Percentiles rank a stretch among this genome's conserved stretches.
Evolutionary conservation across 1,140 invertebrate species (phyloP).

Genomic region (Steinernema feltiae): DNA sequence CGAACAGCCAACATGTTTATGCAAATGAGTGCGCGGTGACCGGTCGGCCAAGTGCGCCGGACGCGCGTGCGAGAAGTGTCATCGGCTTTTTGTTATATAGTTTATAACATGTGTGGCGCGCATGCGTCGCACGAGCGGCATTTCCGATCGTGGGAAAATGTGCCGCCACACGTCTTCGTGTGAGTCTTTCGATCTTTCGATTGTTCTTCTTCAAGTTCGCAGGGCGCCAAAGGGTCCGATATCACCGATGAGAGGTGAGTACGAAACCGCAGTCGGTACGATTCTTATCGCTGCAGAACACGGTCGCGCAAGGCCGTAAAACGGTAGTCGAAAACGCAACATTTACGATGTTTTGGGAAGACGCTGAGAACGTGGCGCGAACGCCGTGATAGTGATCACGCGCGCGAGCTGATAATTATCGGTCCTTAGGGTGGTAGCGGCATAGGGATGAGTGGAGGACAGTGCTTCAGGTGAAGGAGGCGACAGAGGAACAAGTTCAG

Average conservation of each 20-base stretch:
- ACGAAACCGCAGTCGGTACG: background rate
- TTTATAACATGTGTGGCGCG: background rate
- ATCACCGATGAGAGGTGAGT: background rate
- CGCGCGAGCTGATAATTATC: slow-evolving; percentile 13
- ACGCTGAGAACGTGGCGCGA: slow-evolving; percentile 11
- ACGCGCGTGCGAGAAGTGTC: background rate
- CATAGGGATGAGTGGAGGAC: background rate
- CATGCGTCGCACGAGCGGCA: background rate
- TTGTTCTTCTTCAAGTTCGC: background rate
- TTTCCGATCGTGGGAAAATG: slow-evolving; percentile 9
- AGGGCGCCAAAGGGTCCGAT: background rate
- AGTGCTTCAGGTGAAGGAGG: background rate
- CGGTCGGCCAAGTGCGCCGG: background rate
- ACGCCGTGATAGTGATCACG: background rate
- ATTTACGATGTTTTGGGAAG: slow-evolving; percentile 11
- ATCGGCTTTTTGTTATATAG: background rate
- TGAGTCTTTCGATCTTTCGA: background rate
- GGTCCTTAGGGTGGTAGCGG: background rate
- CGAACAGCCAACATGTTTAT: background rate
- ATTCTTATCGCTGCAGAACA: background rate
- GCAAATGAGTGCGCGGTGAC: background rate
- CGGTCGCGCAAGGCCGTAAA: slow-evolving; percentile 10
- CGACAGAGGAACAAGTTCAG: background rate
- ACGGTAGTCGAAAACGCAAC: slow-evolving; percentile 13
- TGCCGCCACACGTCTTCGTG: background rate